Percentiles rank a stretch among this genome's conserved stretches.
Evolutionary conservation across 2,113 vertebrate species (phyloP).

Genomic region (Ginglymostoma cirratum): DNA sequence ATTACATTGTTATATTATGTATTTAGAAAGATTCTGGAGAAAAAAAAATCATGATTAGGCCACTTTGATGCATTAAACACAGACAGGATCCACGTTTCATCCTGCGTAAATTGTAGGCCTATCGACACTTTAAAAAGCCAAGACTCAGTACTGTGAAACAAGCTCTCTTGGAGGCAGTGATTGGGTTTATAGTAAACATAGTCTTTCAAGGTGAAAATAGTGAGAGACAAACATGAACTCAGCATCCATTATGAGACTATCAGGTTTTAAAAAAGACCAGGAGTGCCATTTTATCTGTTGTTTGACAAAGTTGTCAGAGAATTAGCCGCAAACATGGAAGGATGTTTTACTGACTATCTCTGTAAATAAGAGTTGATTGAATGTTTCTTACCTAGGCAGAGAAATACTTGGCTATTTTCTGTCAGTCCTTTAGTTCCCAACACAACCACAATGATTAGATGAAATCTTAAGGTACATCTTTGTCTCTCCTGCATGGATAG

Average conservation of each 20-base stretch:
- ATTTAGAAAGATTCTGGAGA: not conserved
- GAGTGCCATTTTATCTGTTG: not conserved
- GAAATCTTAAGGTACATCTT: not conserved
- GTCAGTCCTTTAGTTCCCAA: not conserved
- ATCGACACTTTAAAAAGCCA: not conserved
- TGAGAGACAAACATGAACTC: not conserved
- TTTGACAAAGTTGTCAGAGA: not conserved
- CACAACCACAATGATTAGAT: not conserved
- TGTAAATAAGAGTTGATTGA: not conserved
- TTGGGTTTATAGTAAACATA: not conserved
- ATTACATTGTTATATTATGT: not conserved
- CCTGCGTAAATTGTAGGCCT: not conserved
- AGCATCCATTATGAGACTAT: not conserved
- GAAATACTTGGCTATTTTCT: not conserved
- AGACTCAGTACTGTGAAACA: not conserved
- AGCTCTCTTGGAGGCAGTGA: not conserved
- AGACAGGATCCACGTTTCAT: not conserved
- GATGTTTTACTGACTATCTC: not conserved
- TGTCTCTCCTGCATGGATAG: not conserved
- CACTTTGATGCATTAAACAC: not conserved
- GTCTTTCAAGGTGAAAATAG: not conserved
- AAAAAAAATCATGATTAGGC: not conserved
- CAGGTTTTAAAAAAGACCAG: not conserved
- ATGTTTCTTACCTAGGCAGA: not conserved
- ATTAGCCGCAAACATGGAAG: not conserved